Conservation (phyloP, 2,888 invertebrate genomes). For the Caenorhabditis becei region DNA sequence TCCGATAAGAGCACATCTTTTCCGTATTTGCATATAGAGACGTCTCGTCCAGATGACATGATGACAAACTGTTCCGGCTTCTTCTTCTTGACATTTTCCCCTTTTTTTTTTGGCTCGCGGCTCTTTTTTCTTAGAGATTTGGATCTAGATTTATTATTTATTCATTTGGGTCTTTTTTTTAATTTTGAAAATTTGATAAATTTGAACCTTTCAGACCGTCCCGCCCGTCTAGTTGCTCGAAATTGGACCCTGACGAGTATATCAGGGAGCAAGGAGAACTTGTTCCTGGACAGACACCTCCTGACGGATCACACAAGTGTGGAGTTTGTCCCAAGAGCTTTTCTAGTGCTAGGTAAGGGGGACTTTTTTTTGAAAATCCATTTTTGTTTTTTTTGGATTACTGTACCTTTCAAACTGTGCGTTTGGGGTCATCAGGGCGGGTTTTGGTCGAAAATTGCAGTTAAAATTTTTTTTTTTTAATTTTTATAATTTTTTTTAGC, state of each 20-base stretch:
- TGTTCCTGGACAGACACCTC: slow-evolving; percentile 60
- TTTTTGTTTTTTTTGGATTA: too few species aligned
- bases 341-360: slow-evolving; percentile 87
- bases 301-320: slow-evolving; percentile 93
- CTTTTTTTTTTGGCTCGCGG: not conserved
- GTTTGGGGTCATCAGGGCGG: too few species aligned
- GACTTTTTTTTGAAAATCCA: too few species aligned
- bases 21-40: slow-evolving; percentile 46
- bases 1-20: slow-evolving; percentile 60
- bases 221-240: slow-evolving; percentile 30
- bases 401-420: too few species aligned
- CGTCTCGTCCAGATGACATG: slow-evolving; percentile 3
- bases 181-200: not conserved
- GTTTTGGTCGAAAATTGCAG: too few species aligned
- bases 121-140: not conserved
- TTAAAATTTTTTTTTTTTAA: too few species aligned
- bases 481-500: too few species aligned
- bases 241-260: slow-evolving; percentile 44
- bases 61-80: slow-evolving; percentile 43
- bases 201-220: slow-evolving; percentile 30
- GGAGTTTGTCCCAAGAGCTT: slow-evolving; percentile 99
- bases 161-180: not conserved
- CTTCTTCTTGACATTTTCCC: not conserved
- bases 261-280: slow-evolving; percentile 64
- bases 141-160: not conserved